Evolutionary conservation across 2,797 vertebrate genomes (phyloP), one percentile per base, ranked within the genome.

Genomic region (Peromyscus attwateri): DNA sequence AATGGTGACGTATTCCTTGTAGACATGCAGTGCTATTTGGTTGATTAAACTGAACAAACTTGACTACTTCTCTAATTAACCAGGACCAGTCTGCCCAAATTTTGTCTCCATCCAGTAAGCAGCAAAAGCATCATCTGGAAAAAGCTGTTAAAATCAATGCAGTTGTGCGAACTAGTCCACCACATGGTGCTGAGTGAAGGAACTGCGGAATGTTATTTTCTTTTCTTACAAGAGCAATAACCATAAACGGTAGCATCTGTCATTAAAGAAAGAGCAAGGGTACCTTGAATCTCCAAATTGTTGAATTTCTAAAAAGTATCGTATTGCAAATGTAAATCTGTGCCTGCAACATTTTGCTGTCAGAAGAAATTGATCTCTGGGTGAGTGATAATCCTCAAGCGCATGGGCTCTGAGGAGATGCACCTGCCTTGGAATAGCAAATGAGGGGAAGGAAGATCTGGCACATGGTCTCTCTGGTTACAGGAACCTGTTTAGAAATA

Each of bases 291-390:
- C 25, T 92, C 21, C 29, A 92, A 92, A 87, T 82, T 84, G 90
- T 92, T 91, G 46, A 89, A 80, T 64, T 91, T 97, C 83, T 80
- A 0, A 4, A 93, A 95, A 92, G 60, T 57, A 94, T 75, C 85
- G 91, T 46, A 87, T 5, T 71, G 49, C 3, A 95, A 96, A 98
- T 97, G 95, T 94, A 97, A 94, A 97, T 97, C n/a, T 94, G 87
- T 83, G 92, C 81, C 95, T 83, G 81, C 34, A 97, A 97, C 71
- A 83, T 27, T 93, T 96, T 96, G 76, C 92, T 95, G 88, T 97
- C 95, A 91, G 62, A 95, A 96, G 57, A 94, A 96, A 97, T 95
- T 95, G 95, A 97, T 97, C 92, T 97, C 91, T 70, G 16, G n/a
- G 62, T 96, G 95, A 97, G 71, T 89, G 94, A 96, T 94, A 94